Percentiles rank a stretch among this genome's conserved stretches.
These are phyloP conservation scores for Coryphaenoides rupestris DNA, from an alignment of 2,113 vertebrate species.

Conservation along the genomic window DNA sequence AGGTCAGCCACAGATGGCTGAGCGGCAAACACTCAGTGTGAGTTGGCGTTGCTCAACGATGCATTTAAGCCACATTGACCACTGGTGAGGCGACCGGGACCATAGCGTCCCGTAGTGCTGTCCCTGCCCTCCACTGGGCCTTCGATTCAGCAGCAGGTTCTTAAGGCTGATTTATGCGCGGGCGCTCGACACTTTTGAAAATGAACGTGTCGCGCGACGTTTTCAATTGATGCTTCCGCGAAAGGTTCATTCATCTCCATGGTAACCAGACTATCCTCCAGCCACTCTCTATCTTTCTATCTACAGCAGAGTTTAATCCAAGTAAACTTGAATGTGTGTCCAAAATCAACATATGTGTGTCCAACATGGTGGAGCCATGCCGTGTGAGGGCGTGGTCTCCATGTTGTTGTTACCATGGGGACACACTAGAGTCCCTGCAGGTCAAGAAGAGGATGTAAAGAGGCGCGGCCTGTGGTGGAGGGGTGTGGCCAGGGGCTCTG, in stretches of 20 bases:
- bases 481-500: constrained; percentile 29
- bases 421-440: constrained; percentile 5
- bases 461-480: constrained; percentile 21
- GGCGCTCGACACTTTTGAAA: no score
- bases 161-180: no score
- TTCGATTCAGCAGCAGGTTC: constrained; percentile 8
- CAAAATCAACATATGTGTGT: not conserved
- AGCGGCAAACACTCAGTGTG: constrained; percentile 51
- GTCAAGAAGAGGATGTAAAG: constrained; percentile 1
- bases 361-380: constrained; percentile 18
- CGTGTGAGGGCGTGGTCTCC: constrained; percentile 3
- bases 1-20: constrained; percentile 61
- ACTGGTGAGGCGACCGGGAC: constrained; percentile 58
- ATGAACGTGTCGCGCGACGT: no score
- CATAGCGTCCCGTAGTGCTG: constrained; percentile 28
- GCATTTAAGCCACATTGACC: constrained; percentile 62
- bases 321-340: no score
- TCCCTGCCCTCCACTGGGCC: constrained; percentile 23
- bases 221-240: no score
- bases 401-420: not conserved
- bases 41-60: constrained; percentile 55
- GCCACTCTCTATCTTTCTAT: no score
- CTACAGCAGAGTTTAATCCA: no score
- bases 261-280: no score
- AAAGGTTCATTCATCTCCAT: no score